Percentiles rank a stretch among this genome's conserved stretches.
These are phyloP conservation scores for Carollia perspicillata DNA, from an alignment of 2,113 vertebrate genomes.

Conservation along the genomic window DNA sequence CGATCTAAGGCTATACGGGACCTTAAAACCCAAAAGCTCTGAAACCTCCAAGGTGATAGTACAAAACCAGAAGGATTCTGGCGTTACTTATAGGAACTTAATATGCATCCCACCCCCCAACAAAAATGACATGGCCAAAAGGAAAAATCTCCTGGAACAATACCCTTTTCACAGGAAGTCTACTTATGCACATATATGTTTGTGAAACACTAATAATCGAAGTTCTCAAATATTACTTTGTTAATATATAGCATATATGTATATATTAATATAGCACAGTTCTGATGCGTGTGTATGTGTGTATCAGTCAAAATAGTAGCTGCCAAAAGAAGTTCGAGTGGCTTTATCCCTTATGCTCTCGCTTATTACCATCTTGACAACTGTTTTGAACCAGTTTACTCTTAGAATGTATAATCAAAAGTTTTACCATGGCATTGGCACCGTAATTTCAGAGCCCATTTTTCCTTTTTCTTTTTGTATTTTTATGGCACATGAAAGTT, in stretches of 20 bases:
- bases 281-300: conserved; percentile 16
- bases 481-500: conserved; percentile 40
- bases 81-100: conserved; percentile 8
- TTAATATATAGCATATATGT: conserved; percentile 42
- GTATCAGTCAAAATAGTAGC: conserved; percentile 42
- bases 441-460: conserved; percentile 55
- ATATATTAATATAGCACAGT: conserved; percentile 45
- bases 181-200: conserved; percentile 58
- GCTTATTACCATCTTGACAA: conserved; percentile 44
- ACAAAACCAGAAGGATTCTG: conserved; percentile 57
- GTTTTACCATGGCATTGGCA: not conserved
- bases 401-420: conserved; percentile 63
- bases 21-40: conserved; percentile 51
- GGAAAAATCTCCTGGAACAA: conserved; percentile 61
- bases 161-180: conserved; percentile 60
- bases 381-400: conserved; percentile 39
- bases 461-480: conserved; percentile 45
- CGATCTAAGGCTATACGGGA: conserved; percentile 4
- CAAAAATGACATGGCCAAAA: conserved; percentile 48
- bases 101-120: conserved; percentile 15
- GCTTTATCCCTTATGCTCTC: conserved; percentile 69
- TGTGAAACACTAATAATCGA: conserved; percentile 69
- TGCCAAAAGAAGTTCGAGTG: conserved; percentile 59
- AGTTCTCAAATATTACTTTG: conserved; percentile 68
- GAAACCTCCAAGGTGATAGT: conserved; percentile 59